These are phyloP conservation scores for Plutella xylostella DNA, from an alignment of 2,888 invertebrate species.

Conservation along the genomic window DNA sequence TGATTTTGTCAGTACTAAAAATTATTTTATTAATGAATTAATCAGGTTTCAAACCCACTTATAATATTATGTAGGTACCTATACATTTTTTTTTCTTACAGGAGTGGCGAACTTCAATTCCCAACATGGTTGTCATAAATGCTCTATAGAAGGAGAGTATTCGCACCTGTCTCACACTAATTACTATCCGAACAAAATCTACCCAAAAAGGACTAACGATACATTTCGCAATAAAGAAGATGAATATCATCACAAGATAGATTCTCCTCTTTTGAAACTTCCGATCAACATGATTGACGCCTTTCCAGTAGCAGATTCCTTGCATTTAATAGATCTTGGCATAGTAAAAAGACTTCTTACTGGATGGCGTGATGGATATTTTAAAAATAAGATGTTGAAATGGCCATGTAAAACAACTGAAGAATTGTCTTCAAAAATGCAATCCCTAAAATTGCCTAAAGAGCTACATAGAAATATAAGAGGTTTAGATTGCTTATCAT, in stretches of 20 bases:
- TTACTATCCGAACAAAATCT: constrained; percentile 5
- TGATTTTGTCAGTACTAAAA: neutral
- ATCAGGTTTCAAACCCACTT: neutral
- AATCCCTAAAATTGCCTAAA: constrained; percentile 8
- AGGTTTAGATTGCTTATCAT: constrained; percentile 12
- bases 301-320: constrained; percentile 20
- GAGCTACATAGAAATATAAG: constrained; percentile 19
- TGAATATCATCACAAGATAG: constrained; percentile 18
- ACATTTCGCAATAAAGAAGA: constrained; percentile 19
- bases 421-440: constrained; percentile 9
- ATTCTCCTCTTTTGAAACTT: constrained; percentile 17
- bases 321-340: constrained; percentile 21
- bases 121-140: constrained; percentile 19
- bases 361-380: constrained; percentile 20
- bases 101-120: constrained; percentile 15
- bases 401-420: constrained; percentile 14
- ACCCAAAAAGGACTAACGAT: constrained; percentile 15
- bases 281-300: constrained; percentile 21
- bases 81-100: constrained; percentile 4
- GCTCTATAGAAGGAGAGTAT: constrained; percentile 16
- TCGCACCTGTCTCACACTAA: constrained; percentile 17
- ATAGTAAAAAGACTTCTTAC: constrained; percentile 19
- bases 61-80: neutral
- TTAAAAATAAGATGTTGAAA: constrained; percentile 15
- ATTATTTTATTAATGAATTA: neutral